These are phyloP conservation scores for Ichneumoninae sp. DNA, from an alignment of 2,888 invertebrate species.

Conservation along the genomic window DNA sequence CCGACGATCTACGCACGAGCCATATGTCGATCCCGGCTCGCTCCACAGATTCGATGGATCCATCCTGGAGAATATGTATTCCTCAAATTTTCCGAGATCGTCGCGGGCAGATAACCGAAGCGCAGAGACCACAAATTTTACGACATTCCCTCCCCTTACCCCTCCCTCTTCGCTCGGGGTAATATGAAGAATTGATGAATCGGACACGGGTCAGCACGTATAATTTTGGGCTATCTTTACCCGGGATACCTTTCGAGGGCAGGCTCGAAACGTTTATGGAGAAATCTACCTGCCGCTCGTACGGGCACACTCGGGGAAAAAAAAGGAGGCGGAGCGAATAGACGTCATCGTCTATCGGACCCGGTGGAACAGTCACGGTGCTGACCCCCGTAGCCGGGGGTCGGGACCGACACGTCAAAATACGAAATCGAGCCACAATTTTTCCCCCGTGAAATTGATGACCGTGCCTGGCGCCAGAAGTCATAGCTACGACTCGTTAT, in stretches of 20 bases:
- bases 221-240: constrained; percentile 53
- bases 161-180: not conserved
- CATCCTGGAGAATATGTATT: not conserved
- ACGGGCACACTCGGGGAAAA: not conserved
- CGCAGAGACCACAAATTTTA: not conserved
- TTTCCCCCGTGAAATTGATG: constrained; percentile 81
- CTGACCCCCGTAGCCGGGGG: constrained; percentile 57
- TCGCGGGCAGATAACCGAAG: constrained; percentile 21
- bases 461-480: constrained; percentile 66
- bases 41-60: constrained; percentile 8
- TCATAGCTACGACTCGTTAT: not conserved
- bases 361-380: constrained; percentile 64
- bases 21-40: constrained; percentile 65
- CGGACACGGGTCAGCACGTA: constrained; percentile 28
- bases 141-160: not conserved
- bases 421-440: constrained; percentile 82
- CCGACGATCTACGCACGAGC: constrained; percentile 67
- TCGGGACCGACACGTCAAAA: constrained; percentile 77
- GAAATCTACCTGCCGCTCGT: constrained; percentile 58
- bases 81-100: constrained; percentile 34
- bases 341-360: constrained; percentile 61
- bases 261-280: constrained; percentile 48
- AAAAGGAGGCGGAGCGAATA: constrained; percentile 46
- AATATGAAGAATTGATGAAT: constrained; percentile 49
- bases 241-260: constrained; percentile 27